Evolutionary conservation across 2,113 vertebrate genomes (phyloP).

Genomic region (Oxygymnocypris stewartii): DNA sequence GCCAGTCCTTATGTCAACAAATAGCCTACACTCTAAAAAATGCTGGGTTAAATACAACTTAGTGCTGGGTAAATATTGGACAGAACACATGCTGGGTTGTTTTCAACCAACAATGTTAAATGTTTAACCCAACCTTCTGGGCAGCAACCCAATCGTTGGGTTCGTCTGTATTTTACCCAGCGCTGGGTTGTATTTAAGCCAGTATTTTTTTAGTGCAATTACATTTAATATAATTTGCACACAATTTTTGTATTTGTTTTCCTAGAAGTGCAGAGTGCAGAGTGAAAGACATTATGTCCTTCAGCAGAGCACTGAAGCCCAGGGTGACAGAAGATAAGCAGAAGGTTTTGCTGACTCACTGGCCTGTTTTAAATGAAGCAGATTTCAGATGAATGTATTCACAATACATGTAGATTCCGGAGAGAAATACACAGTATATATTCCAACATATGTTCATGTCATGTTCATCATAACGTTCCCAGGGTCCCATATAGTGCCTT

Average conservation of each 20-base stretch:
- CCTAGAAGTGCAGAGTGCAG: neutral
- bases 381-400: neutral
- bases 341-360: neutral
- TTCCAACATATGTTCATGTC: neutral
- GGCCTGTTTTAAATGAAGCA: slow-evolving; percentile 11
- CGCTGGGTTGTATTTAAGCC: too few relatives aligned
- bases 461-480: neutral
- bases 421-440: neutral
- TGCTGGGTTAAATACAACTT: too few relatives aligned
- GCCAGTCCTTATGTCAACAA: neutral
- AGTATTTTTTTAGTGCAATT: neutral
- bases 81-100: too few relatives aligned
- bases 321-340: neutral
- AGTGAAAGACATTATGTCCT: neutral
- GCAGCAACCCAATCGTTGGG: too few relatives aligned
- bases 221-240: neutral
- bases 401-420: neutral
- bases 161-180: too few relatives aligned
- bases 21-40: neutral
- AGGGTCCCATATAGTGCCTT: neutral
- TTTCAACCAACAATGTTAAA: too few relatives aligned
- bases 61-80: too few relatives aligned
- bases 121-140: too few relatives aligned
- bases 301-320: slow-evolving; percentile 16
- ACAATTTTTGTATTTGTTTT: neutral